A percentile compares a stretch with the other conserved stretches of the same genome.
These are phyloP conservation scores for Oncopeltus fasciatus DNA, from an alignment of 1,140 invertebrate species.

Conservation along the genomic window DNA sequence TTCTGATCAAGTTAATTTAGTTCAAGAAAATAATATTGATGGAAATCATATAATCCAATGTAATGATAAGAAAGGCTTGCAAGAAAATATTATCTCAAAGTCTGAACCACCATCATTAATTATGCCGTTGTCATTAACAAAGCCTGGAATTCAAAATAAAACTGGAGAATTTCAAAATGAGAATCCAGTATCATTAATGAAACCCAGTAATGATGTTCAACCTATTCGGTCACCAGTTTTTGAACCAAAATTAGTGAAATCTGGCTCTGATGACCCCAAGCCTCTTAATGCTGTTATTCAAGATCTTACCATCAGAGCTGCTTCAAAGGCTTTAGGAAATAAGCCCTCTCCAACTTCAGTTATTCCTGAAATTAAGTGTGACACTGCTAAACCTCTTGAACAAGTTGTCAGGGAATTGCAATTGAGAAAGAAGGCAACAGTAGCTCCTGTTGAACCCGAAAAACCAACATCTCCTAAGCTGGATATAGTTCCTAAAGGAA, in stretches of 20 bases:
- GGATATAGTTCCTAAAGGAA: background rate
- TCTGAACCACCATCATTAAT: background rate
- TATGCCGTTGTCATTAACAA: no score
- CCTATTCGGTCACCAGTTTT: background rate
- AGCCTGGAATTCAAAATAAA: background rate
- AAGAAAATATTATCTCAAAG: background rate
- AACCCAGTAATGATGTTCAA: background rate
- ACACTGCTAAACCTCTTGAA: conserved; percentile 15
- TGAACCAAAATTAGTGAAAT: background rate
- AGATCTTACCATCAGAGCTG: conserved; percentile 18
- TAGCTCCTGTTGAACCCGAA: background rate
- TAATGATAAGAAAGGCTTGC: no score
- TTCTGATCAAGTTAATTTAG: background rate
- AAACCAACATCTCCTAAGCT: background rate
- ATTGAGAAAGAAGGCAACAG: conserved; percentile 13
- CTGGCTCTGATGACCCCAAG: conserved; percentile 14
- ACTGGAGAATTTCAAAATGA: background rate
- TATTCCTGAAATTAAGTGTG: conserved; percentile 8
- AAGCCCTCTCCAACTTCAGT: background rate
- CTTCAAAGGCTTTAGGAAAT: conserved; percentile 8
- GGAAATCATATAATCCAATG: no score
- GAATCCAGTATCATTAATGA: background rate
- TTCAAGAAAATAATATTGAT: background rate
- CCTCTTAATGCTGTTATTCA: conserved; percentile 22
- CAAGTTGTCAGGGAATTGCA: conserved; percentile 20